A percentile compares a stretch with the other conserved stretches of the same genome.
phyloP scores from a whole-genome alignment of 2,797 vertebrate genomes.

The Tangara arthus region DNA sequence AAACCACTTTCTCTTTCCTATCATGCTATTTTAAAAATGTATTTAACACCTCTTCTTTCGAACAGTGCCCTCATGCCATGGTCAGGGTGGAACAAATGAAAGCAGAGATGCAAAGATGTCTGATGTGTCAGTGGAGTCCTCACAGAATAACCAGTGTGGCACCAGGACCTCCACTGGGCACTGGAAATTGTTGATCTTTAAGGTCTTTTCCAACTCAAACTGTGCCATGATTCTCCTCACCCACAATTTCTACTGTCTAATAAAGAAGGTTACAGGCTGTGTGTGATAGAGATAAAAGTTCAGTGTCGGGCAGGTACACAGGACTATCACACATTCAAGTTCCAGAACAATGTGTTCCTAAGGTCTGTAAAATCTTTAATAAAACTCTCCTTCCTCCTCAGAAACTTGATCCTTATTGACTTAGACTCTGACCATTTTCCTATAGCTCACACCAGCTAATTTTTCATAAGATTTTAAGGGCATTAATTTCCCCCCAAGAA shows the following conservation, averaged over 20 bases:
- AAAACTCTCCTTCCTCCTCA: constrained; percentile 24
- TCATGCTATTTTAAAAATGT: background rate
- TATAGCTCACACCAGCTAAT: background rate
- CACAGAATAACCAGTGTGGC: background rate
- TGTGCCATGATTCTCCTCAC: background rate
- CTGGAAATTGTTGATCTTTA: background rate
- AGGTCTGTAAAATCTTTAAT: constrained; percentile 9
- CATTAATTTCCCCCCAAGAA: background rate
- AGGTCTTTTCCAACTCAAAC: background rate
- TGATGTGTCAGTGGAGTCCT: background rate
- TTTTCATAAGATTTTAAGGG: background rate
- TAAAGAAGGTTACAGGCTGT: background rate
- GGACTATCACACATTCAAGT: background rate
- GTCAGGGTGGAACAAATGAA: background rate
- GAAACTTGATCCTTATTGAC: background rate
- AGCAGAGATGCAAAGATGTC: background rate
- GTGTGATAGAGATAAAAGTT: background rate
- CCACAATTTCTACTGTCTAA: background rate
- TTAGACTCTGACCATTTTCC: background rate
- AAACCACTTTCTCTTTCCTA: background rate
- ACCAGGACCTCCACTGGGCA: background rate
- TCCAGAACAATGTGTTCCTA: background rate
- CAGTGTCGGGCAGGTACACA: background rate
- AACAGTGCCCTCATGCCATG: background rate
- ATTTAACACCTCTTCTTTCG: background rate